Percentiles rank a stretch among this genome's conserved stretches.
Conservation (phyloP, 2,797 vertebrate species). For the Anomalospiza imberbis region DNA sequence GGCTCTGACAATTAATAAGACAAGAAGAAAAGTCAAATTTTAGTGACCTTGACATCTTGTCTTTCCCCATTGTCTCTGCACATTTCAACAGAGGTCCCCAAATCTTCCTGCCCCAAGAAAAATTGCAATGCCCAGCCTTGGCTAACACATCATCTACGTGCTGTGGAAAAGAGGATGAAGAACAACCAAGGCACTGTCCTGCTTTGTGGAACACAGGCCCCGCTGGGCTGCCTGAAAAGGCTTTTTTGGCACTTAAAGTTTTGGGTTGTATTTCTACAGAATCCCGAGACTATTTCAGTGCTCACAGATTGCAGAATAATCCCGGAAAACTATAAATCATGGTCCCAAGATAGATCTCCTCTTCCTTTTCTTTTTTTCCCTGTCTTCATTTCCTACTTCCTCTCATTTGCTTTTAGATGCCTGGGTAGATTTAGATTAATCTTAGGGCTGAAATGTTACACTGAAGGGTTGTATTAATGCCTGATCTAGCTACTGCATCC, state of each 20-base stretch:
- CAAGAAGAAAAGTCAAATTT: not conserved
- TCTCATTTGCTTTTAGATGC: constrained; percentile 39
- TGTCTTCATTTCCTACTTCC: constrained; percentile 22
- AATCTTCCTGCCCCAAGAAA: not conserved
- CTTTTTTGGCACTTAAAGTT: not conserved
- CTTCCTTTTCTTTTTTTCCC: not conserved
- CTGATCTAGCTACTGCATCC: constrained; percentile 19
- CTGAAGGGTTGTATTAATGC: constrained; percentile 26
- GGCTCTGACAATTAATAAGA: not conserved
- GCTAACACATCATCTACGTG: rapidly evolving
- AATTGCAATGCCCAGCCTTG: not conserved
- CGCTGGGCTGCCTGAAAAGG: not conserved
- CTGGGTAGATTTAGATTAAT: constrained; percentile 53
- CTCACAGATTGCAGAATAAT: not conserved
- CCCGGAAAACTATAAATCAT: not conserved
- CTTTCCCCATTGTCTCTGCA: not conserved
- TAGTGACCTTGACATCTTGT: not conserved
- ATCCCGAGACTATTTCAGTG: not conserved
- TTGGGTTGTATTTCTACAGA: not conserved
- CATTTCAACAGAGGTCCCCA: not conserved
- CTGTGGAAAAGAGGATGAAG: not conserved
- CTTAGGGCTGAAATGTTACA: constrained; percentile 3
- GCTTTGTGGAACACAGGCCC: not conserved
- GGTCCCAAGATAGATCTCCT: not conserved
- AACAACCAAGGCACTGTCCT: not conserved